These are phyloP conservation scores for Istiophorus platypterus DNA, from an alignment of 2,113 vertebrate species.

Conservation along the genomic window DNA sequence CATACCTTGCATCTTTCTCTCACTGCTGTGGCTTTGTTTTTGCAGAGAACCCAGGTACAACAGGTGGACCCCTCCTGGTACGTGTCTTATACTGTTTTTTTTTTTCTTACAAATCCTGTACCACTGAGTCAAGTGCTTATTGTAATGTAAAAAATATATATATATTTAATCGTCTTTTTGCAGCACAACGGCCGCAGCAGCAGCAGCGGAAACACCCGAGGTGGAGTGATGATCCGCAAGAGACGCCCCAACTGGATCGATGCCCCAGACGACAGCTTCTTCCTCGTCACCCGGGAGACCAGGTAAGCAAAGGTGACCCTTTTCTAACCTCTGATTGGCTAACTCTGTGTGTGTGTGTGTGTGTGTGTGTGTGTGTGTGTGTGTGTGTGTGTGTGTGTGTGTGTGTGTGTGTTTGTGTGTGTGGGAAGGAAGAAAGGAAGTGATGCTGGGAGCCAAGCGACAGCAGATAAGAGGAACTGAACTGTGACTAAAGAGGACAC, in stretches of 20 bases:
- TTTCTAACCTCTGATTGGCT: constrained; percentile 55
- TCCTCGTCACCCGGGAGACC: constrained; percentile 93
- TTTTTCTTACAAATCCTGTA: neutral
- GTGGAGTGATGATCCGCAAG: constrained; percentile 89
- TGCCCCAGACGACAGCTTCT: constrained; percentile 92
- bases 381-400: constrained; percentile 6
- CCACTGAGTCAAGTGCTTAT: neutral
- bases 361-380: constrained; percentile 22
- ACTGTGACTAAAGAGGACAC: constrained; percentile 1
- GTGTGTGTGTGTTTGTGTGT: constrained; percentile 14
- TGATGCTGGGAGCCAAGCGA: neutral
- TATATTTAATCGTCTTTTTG: constrained; percentile 10
- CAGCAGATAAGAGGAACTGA: constrained; percentile 1
- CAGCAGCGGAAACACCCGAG: constrained; percentile 80
- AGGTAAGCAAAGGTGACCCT: constrained; percentile 86
- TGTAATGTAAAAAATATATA: neutral
- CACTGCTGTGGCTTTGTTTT: constrained; percentile 69
- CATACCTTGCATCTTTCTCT: constrained; percentile 38
- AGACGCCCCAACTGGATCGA: constrained; percentile 93
- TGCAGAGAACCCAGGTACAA: constrained; percentile 87
- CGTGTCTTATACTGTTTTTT: constrained; percentile 55
- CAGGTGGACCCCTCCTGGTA: constrained; percentile 87
- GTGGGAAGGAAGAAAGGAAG: neutral
- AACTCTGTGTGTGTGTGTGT: constrained; percentile 46
- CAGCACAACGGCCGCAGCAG: constrained; percentile 89